Conservation (phyloP, 2,797 vertebrate species). For the Myripristis murdjan region DNA sequence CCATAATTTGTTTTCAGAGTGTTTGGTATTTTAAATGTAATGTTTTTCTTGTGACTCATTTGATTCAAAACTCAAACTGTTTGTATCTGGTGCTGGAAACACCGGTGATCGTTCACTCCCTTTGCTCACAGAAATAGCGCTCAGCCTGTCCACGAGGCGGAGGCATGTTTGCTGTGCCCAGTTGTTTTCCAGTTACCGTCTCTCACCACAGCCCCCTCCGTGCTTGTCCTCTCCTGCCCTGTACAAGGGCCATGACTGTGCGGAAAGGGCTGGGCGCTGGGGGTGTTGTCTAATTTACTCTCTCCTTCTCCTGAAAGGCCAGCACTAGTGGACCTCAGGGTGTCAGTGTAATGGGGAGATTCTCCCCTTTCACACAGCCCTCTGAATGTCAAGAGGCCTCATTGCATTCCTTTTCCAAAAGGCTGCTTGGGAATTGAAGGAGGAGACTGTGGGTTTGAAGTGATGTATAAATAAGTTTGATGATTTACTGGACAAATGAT, state of each 20-base stretch:
- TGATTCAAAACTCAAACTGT: slow-evolving; percentile 64
- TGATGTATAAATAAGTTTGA: slow-evolving; percentile 51
- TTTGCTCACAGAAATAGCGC: slow-evolving; percentile 73
- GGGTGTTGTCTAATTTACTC: slow-evolving; percentile 30
- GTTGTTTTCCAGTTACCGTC: slow-evolving; percentile 77
- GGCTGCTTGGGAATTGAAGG: slow-evolving; percentile 10
- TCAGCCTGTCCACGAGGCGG: slow-evolving; percentile 64
- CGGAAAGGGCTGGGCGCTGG: slow-evolving; percentile 8
- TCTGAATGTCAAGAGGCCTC: slow-evolving; percentile 27
- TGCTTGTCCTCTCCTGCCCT: slow-evolving; percentile 57
- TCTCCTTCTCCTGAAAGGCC: slow-evolving; percentile 32
- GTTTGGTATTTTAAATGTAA: slow-evolving; percentile 44
- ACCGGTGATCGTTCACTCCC: slow-evolving; percentile 62
- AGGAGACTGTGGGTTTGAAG: slow-evolving; percentile 22
- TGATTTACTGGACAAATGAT: slow-evolving; percentile 23
- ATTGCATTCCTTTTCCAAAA: slow-evolving; percentile 1
- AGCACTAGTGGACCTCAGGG: slow-evolving; percentile 23
- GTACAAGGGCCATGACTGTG: slow-evolving; percentile 29
- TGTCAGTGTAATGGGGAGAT: slow-evolving; percentile 34
- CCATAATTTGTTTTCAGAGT: slow-evolving; percentile 27
- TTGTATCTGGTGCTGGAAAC: slow-evolving; percentile 66
- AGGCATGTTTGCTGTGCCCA: slow-evolving; percentile 75
- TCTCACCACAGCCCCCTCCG: slow-evolving; percentile 61
- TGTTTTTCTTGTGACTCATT: slow-evolving; percentile 35
- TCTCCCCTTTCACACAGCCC: slow-evolving; percentile 8